A percentile compares a stretch with the other conserved stretches of the same genome.
phyloP scores from a whole-genome alignment of 2,888 invertebrate species.

The Ditula angustiorana region DNA sequence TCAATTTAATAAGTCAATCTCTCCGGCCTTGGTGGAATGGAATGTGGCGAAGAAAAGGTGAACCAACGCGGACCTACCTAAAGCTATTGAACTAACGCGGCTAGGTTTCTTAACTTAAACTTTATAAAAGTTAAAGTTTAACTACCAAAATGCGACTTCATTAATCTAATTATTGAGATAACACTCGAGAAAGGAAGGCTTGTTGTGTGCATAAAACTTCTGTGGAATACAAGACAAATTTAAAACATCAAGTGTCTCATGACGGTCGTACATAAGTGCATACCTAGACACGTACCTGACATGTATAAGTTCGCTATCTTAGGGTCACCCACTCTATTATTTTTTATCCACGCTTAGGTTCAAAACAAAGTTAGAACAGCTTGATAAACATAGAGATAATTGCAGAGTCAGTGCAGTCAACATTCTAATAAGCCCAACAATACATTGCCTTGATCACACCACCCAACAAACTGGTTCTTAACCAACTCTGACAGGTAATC shows the following conservation, averaged over 20 bases:
- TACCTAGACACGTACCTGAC: too few relatives aligned
- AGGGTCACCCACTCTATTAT: too few relatives aligned
- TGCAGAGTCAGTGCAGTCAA: conserved; percentile 25
- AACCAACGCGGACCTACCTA: conserved; percentile 38
- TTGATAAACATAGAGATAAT: conserved; percentile 22
- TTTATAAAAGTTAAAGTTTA: conserved; percentile 2
- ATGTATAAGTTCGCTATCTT: too few relatives aligned
- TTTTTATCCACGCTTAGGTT: too few relatives aligned
- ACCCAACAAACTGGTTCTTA: conserved; percentile 33
- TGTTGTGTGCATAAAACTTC: too few relatives aligned
- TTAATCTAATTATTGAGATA: too few relatives aligned
- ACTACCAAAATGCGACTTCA: too few relatives aligned
- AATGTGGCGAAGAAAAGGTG: conserved; percentile 44
- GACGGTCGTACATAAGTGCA: too few relatives aligned
- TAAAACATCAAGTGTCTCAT: too few relatives aligned
- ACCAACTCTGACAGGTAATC: conserved; percentile 38
- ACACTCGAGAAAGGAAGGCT: too few relatives aligned
- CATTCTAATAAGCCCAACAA: conserved; percentile 39
- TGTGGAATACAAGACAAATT: too few relatives aligned
- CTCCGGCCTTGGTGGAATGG: conserved; percentile 48
- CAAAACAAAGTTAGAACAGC: not conserved
- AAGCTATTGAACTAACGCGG: conserved; percentile 33
- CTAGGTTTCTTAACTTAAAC: conserved; percentile 24
- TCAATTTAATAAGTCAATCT: conserved; percentile 47
- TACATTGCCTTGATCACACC: conserved; percentile 37